Base-by-base conservation (phyloP, 2,113 vertebrate species). In the Campylomormyrus tamandua region DNA sequence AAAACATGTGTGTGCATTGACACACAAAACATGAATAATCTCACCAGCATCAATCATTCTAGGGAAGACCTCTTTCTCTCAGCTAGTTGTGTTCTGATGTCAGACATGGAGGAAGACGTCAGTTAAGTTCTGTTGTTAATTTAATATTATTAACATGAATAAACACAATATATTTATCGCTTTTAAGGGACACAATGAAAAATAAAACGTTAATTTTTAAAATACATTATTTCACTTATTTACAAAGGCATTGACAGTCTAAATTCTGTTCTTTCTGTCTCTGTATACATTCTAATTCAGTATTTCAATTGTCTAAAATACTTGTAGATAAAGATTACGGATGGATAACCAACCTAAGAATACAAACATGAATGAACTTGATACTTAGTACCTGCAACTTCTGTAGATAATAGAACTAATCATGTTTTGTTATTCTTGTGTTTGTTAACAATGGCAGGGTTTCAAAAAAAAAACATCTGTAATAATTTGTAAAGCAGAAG, bases 391-490 rank as follows among this genome's bases (percentile, higher is more conserved):
- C 45, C 17, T 27, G 45, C 45, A 15, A 80, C 74, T 39, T 86
- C 10, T 50, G 46, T 10, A 80, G 31, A 35, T 42, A 80, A 80
- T 80, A 42, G 15, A 80, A 80, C 74, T 42, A 50, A 48, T 49
- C 48, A 50, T 50, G 83, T 84, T 84, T 70, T 70, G n/a, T 70
- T 70, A 31, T 45, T 48, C 46, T 48, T 84, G 83, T 84, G 17
- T 48, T 31, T 86, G 46, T 86, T 86, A 50, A 86, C 83, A 86
- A 49, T n/a, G 74, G 35, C 74, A 86, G n/a, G 48, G 45, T 11
- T 49, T 45, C 21, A 48, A 49, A 49, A 27, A 21, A 46, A 86
- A 35, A 66, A 49, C 91, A 91, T 94, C 93, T 94, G 94, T 93
- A 93, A 91, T 53, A 91, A 91, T 93, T 92, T 86, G 46, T 52